Conservation (phyloP, 2,113 vertebrate genomes). For the Oophaga pumilio region DNA sequence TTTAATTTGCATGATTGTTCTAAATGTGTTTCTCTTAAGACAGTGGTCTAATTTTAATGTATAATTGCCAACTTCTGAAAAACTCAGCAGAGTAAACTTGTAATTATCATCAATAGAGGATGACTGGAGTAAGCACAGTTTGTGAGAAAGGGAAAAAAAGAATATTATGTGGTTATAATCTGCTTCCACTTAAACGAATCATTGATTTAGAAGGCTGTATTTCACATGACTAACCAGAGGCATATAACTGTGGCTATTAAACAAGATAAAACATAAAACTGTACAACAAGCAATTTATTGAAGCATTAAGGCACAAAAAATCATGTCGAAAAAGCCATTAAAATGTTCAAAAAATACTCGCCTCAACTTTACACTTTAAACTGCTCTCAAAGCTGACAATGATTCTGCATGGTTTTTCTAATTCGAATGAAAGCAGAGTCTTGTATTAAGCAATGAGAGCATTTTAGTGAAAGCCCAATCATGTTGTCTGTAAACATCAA, state of each 20-base stretch:
- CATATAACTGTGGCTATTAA: slow-evolving; percentile 56
- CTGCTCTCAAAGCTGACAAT: slow-evolving; percentile 26
- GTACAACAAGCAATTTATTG: slow-evolving; percentile 53
- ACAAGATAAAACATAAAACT: slow-evolving; percentile 52
- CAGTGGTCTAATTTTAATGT: slow-evolving; percentile 37
- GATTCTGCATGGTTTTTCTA: slow-evolving; percentile 8
- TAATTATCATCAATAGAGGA: slow-evolving; percentile 47
- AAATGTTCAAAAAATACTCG: slow-evolving; percentile 23
- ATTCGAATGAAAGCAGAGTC: neutral
- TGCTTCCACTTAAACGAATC: slow-evolving; percentile 51
- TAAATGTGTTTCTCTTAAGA: slow-evolving; percentile 49
- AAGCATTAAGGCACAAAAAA: slow-evolving; percentile 52
- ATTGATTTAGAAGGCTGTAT: slow-evolving; percentile 57
- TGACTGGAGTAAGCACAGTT: slow-evolving; percentile 29
- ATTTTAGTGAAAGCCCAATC: neutral
- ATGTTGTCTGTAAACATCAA: neutral
- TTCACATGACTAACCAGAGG: slow-evolving; percentile 42
- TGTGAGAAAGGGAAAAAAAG: neutral
- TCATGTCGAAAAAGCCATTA: slow-evolving; percentile 34
- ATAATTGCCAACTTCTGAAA: slow-evolving; percentile 31
- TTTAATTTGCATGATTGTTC: slow-evolving; percentile 53
- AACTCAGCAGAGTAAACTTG: slow-evolving; percentile 39
- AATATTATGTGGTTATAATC: slow-evolving; percentile 51
- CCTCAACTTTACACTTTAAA: slow-evolving; percentile 32
- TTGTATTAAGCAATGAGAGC: neutral